phyloP scores from a whole-genome alignment of 2,113 vertebrate genomes.

The Motacilla alba region DNA sequence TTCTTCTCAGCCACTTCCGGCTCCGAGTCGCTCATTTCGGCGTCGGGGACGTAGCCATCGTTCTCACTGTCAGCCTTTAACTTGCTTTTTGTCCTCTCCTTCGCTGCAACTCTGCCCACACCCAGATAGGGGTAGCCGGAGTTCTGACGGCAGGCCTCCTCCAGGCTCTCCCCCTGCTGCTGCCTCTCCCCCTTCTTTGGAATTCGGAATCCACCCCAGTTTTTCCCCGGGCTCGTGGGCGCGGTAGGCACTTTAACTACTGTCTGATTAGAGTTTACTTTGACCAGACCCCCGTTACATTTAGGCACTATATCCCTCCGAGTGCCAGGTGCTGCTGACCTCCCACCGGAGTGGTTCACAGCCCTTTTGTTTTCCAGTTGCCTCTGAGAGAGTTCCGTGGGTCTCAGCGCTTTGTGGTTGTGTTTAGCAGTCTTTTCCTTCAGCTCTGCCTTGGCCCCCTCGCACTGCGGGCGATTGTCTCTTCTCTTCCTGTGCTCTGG shows the following conservation, averaged over 20 bases:
- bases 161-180: slow-evolving; percentile 47
- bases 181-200: slow-evolving; percentile 88
- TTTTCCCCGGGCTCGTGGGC: slow-evolving; percentile 78
- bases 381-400: slow-evolving; percentile 70
- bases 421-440: slow-evolving; percentile 76
- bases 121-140: slow-evolving; percentile 65
- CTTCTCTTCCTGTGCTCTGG: slow-evolving; percentile 74
- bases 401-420: slow-evolving; percentile 73
- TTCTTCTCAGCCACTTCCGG: slow-evolving; percentile 80
- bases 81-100: slow-evolving; percentile 76
- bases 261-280: slow-evolving; percentile 62
- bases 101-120: slow-evolving; percentile 55
- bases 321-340: slow-evolving; percentile 45
- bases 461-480: slow-evolving; percentile 68
- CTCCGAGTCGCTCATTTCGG: slow-evolving; percentile 79
- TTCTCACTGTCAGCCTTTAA: slow-evolving; percentile 76
- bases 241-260: slow-evolving; percentile 76
- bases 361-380: slow-evolving; percentile 67
- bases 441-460: slow-evolving; percentile 63
- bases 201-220: slow-evolving; percentile 96
- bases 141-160: slow-evolving; percentile 67
- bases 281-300: slow-evolving; percentile 78
- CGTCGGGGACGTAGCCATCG: slow-evolving; percentile 77
- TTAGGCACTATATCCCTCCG: slow-evolving; percentile 69
- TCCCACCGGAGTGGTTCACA: slow-evolving; percentile 57